Evolutionary conservation across 1,140 invertebrate genomes (phyloP).

Genomic region (Sinella curviseta): DNA sequence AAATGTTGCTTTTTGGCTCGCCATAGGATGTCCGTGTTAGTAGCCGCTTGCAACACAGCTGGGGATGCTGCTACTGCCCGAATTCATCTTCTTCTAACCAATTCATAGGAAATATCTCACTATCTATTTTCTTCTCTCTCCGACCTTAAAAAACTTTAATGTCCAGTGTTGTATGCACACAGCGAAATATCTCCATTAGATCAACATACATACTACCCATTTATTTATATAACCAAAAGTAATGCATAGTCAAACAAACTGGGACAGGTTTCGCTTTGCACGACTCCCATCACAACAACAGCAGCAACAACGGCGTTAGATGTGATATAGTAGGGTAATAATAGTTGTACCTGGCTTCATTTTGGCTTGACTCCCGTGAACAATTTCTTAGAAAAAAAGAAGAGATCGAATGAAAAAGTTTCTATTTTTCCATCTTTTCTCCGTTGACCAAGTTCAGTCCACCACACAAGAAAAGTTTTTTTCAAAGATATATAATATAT

Average conservation of each 20-base stretch:
- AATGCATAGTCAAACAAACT: not conserved
- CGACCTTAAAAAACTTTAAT: not conserved
- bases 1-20: not conserved
- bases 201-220: not conserved
- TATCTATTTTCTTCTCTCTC: not conserved
- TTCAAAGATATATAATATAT: not conserved
- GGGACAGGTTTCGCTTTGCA: conserved; percentile 9
- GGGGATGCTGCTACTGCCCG: not conserved
- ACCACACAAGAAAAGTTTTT: not conserved
- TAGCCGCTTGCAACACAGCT: conserved; percentile 4
- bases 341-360: not conserved
- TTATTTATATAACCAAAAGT: not conserved
- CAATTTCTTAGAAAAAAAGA: not conserved
- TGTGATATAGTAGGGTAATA: not conserved
- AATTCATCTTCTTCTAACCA: not conserved
- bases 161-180: not conserved
- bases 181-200: conserved; percentile 4
- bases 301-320: not conserved
- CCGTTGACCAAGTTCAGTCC: not conserved
- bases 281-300: not conserved
- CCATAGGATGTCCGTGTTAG: conserved; percentile 13
- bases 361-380: not conserved
- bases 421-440: not conserved
- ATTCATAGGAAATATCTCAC: not conserved
- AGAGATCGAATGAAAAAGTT: conserved; percentile 8